Base-by-base conservation (phyloP, 1,140 invertebrate genomes). In the Octopus sinensis region DNA sequence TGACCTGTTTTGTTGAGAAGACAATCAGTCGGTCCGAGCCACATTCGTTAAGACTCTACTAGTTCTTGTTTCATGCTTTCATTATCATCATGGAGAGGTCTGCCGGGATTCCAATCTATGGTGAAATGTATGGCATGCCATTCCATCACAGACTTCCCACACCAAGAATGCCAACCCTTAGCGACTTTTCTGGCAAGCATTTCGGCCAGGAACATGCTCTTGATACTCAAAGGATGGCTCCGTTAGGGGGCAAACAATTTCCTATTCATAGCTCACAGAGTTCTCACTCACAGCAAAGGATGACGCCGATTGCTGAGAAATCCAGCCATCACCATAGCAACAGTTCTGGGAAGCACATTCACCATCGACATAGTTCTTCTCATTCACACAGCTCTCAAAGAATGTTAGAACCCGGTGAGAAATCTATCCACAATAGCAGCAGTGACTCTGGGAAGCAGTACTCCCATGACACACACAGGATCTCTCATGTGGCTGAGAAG, bases 251-350 rank as follows among this genome's bases (percentile, higher is more conserved):
- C 17, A 73, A 73, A 3, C 68, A 73, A 73, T 73, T n/a, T 13
- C 17, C 56, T 62, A 43, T 43, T 43, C 30, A 43, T 43, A 43
- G 30, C 30, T 43, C 30, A 43, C 30, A 43, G 30, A 43, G 30
- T 43, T 43, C 30, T 43, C 30, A 43, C 30, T 73, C 68, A 1
- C 68, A 73, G 5, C 68, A 73, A 23, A 73, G 68, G 68, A 73
- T 17, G 13, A 23, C 68, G 4, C 13, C 68, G 6, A 73, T 73
- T 6, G 7, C 68, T 13, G 68, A 73, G 68, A 73, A 73, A 73
- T 73, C 68, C 6, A 73, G 17, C 13, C 68, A 73, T 73, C 68
- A 73, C 68, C 68, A 73, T 73, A 73, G 68, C 13, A 73, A 73
- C 68, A 73, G 68, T 73, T 73, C 68, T 13, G 68, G 68, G 30